Percentiles rank a stretch among this genome's conserved stretches.
Evolutionary conservation across 2,113 vertebrate species (phyloP).

Genomic region (Lota lota): DNA sequence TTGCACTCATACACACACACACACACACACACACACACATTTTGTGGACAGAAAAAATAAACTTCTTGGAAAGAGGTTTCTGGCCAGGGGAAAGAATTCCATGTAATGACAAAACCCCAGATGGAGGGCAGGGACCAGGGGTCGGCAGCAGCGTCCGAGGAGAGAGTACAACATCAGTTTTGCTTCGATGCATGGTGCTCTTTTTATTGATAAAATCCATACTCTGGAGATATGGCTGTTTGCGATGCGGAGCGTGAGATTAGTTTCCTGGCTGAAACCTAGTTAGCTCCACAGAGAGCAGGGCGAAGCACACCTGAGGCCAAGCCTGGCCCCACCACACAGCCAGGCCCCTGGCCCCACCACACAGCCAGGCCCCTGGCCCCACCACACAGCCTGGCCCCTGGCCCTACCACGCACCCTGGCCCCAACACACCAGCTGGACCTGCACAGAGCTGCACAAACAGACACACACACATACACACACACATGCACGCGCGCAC

Average conservation of each 20-base stretch:
- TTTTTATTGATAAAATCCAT: conserved; percentile 65
- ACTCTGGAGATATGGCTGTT: conserved; percentile 58
- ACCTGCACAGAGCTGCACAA: not conserved
- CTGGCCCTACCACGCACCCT: conserved; percentile 8
- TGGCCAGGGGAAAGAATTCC: conserved; percentile 38
- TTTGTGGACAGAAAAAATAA: conserved; percentile 15
- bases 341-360: conserved; percentile 2
- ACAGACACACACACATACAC: not conserved
- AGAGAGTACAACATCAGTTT: conserved; percentile 34
- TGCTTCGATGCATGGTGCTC: conserved; percentile 40
- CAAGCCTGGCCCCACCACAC: conserved; percentile 17
- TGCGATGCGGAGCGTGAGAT: conserved; percentile 62
- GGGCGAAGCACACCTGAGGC: conserved; percentile 64
- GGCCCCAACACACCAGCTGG: not conserved
- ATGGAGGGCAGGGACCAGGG: conserved; percentile 25
- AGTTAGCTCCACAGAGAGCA: conserved; percentile 63
- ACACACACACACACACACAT: not conserved
- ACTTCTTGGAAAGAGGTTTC: conserved; percentile 37
- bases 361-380: conserved; percentile 12
- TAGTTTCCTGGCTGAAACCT: conserved; percentile 67
- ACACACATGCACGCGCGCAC: not conserved
- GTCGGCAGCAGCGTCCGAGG: conserved; percentile 39
- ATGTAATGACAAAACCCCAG: conserved; percentile 45
- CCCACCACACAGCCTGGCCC: conserved; percentile 15
- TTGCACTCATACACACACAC: not conserved